A percentile compares a stretch with the other conserved stretches of the same genome.
Conservation (phyloP, 2,113 vertebrate species). For the Vidua chalybeata region DNA sequence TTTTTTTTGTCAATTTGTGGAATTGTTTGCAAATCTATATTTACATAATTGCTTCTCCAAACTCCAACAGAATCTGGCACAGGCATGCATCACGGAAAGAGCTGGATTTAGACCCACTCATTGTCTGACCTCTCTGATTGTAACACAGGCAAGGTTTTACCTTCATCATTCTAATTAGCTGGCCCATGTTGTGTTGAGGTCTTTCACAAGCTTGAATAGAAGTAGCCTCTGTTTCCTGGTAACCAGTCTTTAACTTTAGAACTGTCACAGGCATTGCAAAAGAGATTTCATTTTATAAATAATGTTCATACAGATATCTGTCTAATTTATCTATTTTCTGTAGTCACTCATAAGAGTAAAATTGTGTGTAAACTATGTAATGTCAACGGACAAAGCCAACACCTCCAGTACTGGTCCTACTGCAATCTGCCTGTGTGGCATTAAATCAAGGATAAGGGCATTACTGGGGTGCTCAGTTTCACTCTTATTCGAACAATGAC, state of each 20-base stretch:
- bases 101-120: not conserved
- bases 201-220: slow-evolving; percentile 9
- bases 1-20: slow-evolving; percentile 48
- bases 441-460: not conserved
- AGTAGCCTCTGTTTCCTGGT: not conserved
- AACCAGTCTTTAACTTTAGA: not conserved
- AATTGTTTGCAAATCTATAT: slow-evolving; percentile 61
- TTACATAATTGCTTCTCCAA: slow-evolving; percentile 61
- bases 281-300: not conserved
- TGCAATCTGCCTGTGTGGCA: not conserved
- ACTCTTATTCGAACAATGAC: not conserved
- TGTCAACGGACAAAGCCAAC: not conserved
- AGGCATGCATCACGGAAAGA: not conserved
- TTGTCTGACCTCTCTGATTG: slow-evolving; percentile 18
- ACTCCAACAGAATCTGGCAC: slow-evolving; percentile 36
- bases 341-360: not conserved
- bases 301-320: not conserved
- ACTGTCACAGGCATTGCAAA: not conserved
- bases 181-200: not conserved
- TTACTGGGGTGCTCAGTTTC: not conserved
- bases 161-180: slow-evolving; percentile 33
- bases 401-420: not conserved
- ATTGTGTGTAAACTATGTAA: not conserved
- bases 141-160: not conserved
- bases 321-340: not conserved